Conservation (phyloP, 1,140 invertebrate species). For the Aphelenchoides besseyi region DNA sequence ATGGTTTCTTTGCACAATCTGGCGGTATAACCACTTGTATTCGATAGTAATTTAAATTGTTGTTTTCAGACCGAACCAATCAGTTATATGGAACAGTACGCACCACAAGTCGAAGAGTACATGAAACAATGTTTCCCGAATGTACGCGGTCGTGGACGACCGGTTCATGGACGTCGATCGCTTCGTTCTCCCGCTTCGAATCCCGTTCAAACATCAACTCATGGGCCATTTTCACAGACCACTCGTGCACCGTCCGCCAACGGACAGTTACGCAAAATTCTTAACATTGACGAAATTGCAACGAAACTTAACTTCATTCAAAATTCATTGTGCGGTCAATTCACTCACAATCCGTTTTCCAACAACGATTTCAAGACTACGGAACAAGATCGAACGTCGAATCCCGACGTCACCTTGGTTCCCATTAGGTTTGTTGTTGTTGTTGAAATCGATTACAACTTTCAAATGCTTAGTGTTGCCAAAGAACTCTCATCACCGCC, state of each 20-base stretch:
- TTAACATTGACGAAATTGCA: constrained; percentile 14
- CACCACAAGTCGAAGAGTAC: constrained; percentile 49
- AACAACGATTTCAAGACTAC: constrained; percentile 11
- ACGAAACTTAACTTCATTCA: constrained; percentile 32
- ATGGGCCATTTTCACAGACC: too few species aligned
- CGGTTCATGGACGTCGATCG: constrained; percentile 45
- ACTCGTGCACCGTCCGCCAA: background rate
- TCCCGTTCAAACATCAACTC: background rate
- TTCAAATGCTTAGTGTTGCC: background rate
- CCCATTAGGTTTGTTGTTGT: constrained; percentile 22
- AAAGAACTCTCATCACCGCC: background rate
- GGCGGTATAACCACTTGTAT: constrained; percentile 25
- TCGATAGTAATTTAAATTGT: background rate
- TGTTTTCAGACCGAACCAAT: constrained; percentile 47
- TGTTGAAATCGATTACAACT: background rate
- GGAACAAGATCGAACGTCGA: constrained; percentile 25
- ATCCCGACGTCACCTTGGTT: constrained; percentile 33
- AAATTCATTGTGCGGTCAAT: constrained; percentile 36
- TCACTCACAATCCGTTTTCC: constrained; percentile 21
- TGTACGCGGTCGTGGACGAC: constrained; percentile 49
- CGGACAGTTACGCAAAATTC: background rate
- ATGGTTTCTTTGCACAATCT: constrained; percentile 52
- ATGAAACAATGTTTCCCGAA: constrained; percentile 55
- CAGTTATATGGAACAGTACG: constrained; percentile 52
- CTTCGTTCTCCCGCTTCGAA: constrained; percentile 19